Evolutionary conservation across 2,888 invertebrate species (phyloP), one percentile per base, ranked within the genome.

Genomic region (Chrysodeixis includens): DNA sequence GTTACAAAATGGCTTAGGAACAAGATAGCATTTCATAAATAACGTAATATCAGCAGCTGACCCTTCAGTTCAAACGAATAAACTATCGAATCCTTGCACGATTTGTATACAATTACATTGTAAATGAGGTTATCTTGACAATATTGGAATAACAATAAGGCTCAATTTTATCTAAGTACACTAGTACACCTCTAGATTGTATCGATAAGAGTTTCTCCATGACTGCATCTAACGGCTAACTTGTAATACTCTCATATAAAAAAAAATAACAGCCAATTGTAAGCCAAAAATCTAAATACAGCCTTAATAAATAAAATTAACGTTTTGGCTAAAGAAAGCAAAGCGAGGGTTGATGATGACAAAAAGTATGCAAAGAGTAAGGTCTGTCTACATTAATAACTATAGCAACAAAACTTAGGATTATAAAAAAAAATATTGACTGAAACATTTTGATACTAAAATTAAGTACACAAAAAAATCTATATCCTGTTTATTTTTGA

Each of bases 91-190:
- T 73, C 72, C 82, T 71, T 66, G 63, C 56, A 66, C 57, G 51
- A 57, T 64, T 54, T 83, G 72, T 78, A 74, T 83, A 81, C 72
- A 76, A 56, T 69, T 71, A 78, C 76, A 80, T 73, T 78, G 78
- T 81, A 66, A 83, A 76, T 62, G 74, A 73, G 84, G 83, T 84
- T 84, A 84, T 84, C 83, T 66, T 60, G 56, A 30, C 55, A 44
- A 22, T 16, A 22, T 40, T 52, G 35, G 16, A 26, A 30, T 55
- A 54, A 20, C 20, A 20, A 49, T 49, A 49, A 49, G 18, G 20
- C 20, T 49, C 20, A 20, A 18, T 40, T 40, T 35, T n/a, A 40
- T 40, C 40, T 40, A 2, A 40, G n/a, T 32, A 30, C 56, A 56
- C n/a, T n/a, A n/a, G n/a, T n/a, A n/a, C 18, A 30, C 52, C 22